These are phyloP conservation scores for Calypte anna DNA, from an alignment of 2,113 vertebrate genomes.

Conservation along the genomic window DNA sequence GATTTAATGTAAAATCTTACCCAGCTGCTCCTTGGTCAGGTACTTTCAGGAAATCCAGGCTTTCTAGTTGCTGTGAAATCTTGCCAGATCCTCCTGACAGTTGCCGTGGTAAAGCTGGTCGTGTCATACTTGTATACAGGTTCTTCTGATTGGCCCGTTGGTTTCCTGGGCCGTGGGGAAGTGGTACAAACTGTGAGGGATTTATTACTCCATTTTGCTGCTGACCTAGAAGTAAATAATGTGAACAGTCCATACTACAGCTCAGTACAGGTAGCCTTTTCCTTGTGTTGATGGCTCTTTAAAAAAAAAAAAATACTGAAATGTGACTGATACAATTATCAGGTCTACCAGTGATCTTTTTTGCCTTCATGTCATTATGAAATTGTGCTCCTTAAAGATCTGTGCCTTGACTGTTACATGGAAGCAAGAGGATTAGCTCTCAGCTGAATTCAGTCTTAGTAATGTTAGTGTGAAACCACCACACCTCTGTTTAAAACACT, in stretches of 20 bases:
- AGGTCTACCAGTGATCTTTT: rapidly evolving
- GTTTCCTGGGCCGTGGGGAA: constrained; percentile 69
- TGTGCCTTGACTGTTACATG: not conserved
- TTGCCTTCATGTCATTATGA: not conserved
- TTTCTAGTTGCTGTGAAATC: constrained; percentile 79
- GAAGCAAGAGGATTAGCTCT: not conserved
- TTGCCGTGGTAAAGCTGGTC: constrained; percentile 84
- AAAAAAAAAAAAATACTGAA: not conserved
- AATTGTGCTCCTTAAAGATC: rapidly evolving
- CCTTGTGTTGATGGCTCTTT: not conserved
- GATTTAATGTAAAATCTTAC: constrained; percentile 80
- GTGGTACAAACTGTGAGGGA: constrained; percentile 64
- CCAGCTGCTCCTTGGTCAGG: constrained; percentile 96
- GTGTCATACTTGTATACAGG: constrained; percentile 69
- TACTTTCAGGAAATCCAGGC: constrained; percentile 92
- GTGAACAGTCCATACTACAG: not conserved
- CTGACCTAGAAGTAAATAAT: constrained; percentile 71
- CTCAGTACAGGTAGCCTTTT: not conserved
- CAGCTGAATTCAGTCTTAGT: not conserved
- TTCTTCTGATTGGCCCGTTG: constrained; percentile 75
- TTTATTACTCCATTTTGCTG: constrained; percentile 91
- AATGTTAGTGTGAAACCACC: not conserved
- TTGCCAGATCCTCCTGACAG: constrained; percentile 76
- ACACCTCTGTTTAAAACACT: not conserved
- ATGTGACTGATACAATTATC: not conserved